These are phyloP conservation scores for Potamarius usumacintae DNA, from an alignment of 2,113 vertebrate genomes.

Conservation along the genomic window DNA sequence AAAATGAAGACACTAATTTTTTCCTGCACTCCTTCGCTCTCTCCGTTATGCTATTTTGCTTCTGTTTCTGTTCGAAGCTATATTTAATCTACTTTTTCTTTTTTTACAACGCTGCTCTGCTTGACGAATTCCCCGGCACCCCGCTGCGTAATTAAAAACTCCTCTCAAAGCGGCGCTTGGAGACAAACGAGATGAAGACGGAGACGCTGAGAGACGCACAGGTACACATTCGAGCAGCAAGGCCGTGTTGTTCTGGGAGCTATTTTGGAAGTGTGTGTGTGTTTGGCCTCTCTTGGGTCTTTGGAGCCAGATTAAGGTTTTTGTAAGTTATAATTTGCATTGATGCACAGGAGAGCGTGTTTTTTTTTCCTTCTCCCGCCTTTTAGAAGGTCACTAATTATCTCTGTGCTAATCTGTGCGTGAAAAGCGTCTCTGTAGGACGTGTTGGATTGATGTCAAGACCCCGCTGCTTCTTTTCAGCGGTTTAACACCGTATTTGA, in stretches of 20 bases:
- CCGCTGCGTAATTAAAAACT: conserved; percentile 50
- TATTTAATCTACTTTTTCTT: conserved; percentile 25
- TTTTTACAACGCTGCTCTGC: not conserved
- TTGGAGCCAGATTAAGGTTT: not conserved
- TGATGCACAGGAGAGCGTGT: not conserved
- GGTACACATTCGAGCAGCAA: not conserved
- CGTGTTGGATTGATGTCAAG: conserved; percentile 12
- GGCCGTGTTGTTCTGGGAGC: conserved; percentile 22
- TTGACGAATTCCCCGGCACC: conserved; percentile 37
- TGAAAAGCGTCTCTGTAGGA: not conserved
- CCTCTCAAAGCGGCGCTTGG: conserved; percentile 39
- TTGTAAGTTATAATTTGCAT: conserved; percentile 7
- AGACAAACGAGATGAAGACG: conserved; percentile 42
- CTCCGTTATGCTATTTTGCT: not conserved
- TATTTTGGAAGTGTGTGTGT: not conserved
- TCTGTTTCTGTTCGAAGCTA: not conserved
- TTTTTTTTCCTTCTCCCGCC: not conserved
- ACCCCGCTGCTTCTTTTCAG: not conserved
- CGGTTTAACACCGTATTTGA: not conserved
- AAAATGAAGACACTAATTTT: too few species aligned
- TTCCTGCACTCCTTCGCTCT: not conserved
- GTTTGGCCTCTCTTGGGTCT: conserved; percentile 18
- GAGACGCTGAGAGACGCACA: conserved; percentile 32
- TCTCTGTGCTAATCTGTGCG: conserved; percentile 6
- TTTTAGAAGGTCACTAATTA: conserved; percentile 26